Percentiles rank a stretch among this genome's conserved stretches.
These are phyloP conservation scores for human (Homo sapiens) DNA, from an alignment of 2,113 vertebrate genomes.

Conservation along the genomic window DNA sequence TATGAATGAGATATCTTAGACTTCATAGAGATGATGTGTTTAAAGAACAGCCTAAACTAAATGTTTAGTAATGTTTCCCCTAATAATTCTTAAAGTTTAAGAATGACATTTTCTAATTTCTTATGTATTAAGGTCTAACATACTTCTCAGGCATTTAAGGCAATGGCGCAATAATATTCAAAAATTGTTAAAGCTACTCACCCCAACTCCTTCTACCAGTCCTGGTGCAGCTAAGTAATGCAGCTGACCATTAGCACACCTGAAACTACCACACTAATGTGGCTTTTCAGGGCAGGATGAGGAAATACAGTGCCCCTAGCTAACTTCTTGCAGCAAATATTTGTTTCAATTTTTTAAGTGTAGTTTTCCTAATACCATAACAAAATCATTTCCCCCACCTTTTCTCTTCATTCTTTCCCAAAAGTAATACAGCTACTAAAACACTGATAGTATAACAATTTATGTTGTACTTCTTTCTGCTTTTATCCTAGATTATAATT, in stretches of 20 bases:
- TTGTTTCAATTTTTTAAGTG: not conserved
- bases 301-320: not conserved
- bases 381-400: not conserved
- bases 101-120: not conserved
- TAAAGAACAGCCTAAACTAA: not conserved
- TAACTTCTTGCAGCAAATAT: not conserved
- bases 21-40: not conserved
- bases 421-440: not conserved
- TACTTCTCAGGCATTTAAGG: not conserved
- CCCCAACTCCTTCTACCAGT: not conserved
- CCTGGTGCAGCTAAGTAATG: not conserved
- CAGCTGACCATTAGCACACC: not conserved
- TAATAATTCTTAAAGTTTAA: not conserved
- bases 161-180: not conserved
- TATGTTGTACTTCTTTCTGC: not conserved
- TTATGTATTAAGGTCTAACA: not conserved
- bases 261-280: fast-evolving
- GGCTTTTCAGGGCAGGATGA: not conserved
- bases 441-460: not conserved
- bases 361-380: not conserved
- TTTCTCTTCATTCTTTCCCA: not conserved
- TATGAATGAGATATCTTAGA: not conserved
- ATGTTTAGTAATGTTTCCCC: not conserved
- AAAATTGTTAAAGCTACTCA: not conserved
- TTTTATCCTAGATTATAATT: not conserved